These are phyloP conservation scores for Periophthalmus magnuspinnatus DNA, from an alignment of 2,797 vertebrate species.

Conservation along the genomic window DNA sequence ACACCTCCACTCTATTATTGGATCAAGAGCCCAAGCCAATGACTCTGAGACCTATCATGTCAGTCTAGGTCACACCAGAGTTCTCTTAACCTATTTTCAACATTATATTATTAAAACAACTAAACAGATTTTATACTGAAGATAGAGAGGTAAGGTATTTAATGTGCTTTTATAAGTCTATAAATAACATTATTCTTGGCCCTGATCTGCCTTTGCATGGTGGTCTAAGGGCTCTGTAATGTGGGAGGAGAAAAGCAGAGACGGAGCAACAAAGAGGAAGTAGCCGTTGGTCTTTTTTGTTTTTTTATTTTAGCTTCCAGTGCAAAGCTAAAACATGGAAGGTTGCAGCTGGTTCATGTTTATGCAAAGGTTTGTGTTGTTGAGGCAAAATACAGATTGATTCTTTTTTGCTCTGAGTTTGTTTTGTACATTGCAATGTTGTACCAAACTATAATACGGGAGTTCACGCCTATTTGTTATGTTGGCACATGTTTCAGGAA, in stretches of 20 bases:
- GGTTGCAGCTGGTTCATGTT: constrained; percentile 57
- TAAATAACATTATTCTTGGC: neutral
- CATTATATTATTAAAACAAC: neutral
- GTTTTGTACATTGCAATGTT: constrained; percentile 22
- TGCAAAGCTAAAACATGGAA: constrained; percentile 47
- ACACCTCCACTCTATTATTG: constrained; percentile 75
- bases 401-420: constrained; percentile 37
- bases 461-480: neutral
- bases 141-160: constrained; percentile 1
- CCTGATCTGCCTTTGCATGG: constrained; percentile 10
- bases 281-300: constrained; percentile 37
- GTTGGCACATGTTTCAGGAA: constrained; percentile 37
- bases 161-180: neutral
- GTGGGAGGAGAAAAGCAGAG: constrained; percentile 48
- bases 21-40: constrained; percentile 59
- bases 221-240: constrained; percentile 30
- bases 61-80: constrained; percentile 27
- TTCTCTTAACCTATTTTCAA: neutral
- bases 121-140: too few species aligned
- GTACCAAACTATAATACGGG: constrained; percentile 6
- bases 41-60: constrained; percentile 59
- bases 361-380: constrained; percentile 60
- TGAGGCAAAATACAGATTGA: constrained; percentile 7
- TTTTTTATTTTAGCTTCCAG: constrained; percentile 42
- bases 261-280: constrained; percentile 42